These are phyloP conservation scores for Pomatorhinus ruficollis DNA, from an alignment of 2,113 vertebrate genomes.

Conservation along the genomic window DNA sequence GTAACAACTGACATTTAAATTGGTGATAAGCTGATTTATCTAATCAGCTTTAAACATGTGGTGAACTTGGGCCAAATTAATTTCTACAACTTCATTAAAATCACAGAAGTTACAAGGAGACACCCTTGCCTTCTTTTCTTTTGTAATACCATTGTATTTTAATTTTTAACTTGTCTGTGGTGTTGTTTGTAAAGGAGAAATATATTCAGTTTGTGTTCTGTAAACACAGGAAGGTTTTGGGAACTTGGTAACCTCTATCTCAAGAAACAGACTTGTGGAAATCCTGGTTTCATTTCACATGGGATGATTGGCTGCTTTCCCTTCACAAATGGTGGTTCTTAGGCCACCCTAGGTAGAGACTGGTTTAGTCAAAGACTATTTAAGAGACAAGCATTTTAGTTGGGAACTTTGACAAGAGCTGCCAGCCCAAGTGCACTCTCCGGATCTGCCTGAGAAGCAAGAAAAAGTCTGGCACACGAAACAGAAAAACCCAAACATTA, in stretches of 20 bases:
- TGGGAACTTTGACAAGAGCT: background rate
- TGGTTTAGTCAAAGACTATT: background rate
- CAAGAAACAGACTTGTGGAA: background rate
- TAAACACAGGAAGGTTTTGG: background rate
- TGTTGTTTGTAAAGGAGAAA: background rate
- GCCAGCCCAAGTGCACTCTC: background rate
- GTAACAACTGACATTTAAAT: background rate
- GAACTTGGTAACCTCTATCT: background rate
- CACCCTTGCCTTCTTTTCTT: background rate
- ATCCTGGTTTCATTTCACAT: background rate
- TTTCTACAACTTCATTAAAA: background rate
- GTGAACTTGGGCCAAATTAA: background rate
- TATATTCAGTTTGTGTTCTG: background rate
- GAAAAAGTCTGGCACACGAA: background rate
- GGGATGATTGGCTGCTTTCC: background rate
- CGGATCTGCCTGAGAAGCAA: background rate
- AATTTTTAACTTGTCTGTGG: background rate
- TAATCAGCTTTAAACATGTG: background rate
- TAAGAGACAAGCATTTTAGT: background rate
- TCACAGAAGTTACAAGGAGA: background rate
- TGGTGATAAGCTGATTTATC: background rate
- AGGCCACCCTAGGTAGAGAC: background rate
- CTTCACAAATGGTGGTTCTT: background rate
- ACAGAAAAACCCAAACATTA: background rate
- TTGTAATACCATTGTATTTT: background rate